Evolutionary conservation across 1,140 invertebrate genomes (phyloP), one percentile per base, ranked within the genome.

Genomic region (Pseudomyrmex flavicornis): DNA sequence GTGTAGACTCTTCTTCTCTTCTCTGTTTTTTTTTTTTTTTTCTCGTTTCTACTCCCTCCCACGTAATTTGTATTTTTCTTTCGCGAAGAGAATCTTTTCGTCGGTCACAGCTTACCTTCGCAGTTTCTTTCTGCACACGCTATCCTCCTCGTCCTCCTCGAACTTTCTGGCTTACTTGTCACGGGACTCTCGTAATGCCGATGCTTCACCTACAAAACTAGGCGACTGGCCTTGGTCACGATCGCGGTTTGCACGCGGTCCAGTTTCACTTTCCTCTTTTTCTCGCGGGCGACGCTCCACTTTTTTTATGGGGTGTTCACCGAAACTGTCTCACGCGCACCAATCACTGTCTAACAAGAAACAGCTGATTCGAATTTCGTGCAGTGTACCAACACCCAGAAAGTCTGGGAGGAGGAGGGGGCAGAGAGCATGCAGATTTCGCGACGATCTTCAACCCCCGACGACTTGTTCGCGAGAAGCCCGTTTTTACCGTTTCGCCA

Each of bases 311-410:
- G 35, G 0, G 0, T 2, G 70, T 72, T 83, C 85, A 86, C 80
- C 61, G 54, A 59, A 72, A 79, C 50, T 50, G 68, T 77, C 66
- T 87, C 72, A 84, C 46, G 52, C 86, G 84, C 86, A 86, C 50
- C 72, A 72, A 83, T 59, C 86, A 87, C 86, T 46, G 46, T 26
- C 58, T n/a, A 62, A 46, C 63, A 46, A 86, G 22, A 59, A 79
- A 26, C 86, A 87, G 35, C 5, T 35, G 4, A 7, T 35, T 35
- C 35, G n/a, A 12, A 44, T 48, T 66, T 77, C 2, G 17, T 46
- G 26, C 26, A 9, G 54, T 54, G 26, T 68, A 26, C 26, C 26
- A 68, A 73, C 50, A 73, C 50, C 68, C 46, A 15, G 22, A 52
- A 35, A 58, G 52, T n/a, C 70, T 69, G 56, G 20, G 61, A 20